Percentiles rank a stretch among this genome's conserved stretches.
phyloP scores from a whole-genome alignment of 2,113 vertebrate species.

The Hemiscyllium ocellatum region DNA sequence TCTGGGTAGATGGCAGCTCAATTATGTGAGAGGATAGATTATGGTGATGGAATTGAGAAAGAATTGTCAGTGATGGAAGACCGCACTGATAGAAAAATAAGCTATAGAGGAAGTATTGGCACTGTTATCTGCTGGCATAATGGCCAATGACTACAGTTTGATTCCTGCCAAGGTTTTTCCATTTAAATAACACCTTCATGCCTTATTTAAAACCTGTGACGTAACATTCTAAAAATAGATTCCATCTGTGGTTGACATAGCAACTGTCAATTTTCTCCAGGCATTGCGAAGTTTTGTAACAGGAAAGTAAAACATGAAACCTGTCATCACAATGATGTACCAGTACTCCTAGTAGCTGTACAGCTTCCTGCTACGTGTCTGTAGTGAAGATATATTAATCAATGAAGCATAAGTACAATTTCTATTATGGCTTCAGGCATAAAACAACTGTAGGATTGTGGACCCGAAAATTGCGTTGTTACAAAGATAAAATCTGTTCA shows the following conservation, averaged over 20 bases:
- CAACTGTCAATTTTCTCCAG: slow-evolving; percentile 29
- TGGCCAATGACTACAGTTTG: neutral
- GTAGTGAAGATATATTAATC: neutral
- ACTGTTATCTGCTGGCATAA: neutral
- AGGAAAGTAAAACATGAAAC: neutral
- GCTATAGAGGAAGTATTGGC: neutral
- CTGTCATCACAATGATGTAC: neutral
- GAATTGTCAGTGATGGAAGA: neutral
- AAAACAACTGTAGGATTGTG: neutral
- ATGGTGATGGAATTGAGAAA: neutral
- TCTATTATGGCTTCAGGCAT: neutral
- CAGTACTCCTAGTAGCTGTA: neutral
- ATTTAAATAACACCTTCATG: neutral
- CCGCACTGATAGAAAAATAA: neutral
- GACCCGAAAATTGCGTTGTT: neutral
- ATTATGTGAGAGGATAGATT: neutral
- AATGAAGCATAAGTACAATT: slow-evolving; percentile 1
- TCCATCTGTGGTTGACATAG: neutral
- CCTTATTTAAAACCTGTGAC: neutral
- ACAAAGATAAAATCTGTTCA: neutral
- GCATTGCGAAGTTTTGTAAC: neutral
- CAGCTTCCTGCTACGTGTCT: slow-evolving; percentile 21
- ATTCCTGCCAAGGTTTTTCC: neutral
- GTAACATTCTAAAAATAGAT: neutral
- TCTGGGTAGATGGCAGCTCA: neutral